These are phyloP conservation scores for Capitulum mitella DNA, from an alignment of 2,888 invertebrate genomes.

Conservation along the genomic window DNA sequence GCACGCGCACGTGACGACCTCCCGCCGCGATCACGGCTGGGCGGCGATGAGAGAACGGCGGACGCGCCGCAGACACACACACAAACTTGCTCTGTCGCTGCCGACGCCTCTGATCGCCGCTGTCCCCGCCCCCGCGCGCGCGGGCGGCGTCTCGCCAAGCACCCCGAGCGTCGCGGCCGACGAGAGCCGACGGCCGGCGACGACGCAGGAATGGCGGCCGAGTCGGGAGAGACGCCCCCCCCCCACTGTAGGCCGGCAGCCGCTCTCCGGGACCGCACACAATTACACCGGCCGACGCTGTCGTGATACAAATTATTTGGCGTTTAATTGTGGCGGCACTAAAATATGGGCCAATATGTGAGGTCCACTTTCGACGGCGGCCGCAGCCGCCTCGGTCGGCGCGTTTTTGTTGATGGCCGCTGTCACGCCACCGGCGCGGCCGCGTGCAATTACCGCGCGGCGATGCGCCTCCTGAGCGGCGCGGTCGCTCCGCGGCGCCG, in stretches of 20 bases:
- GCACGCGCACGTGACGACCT: not conserved
- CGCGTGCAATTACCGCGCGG: not conserved
- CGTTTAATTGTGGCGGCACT: conserved; percentile 1
- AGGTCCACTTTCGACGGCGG: not conserved
- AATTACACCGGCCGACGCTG: not conserved
- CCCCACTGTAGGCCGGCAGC: no score
- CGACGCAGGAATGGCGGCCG: conserved; percentile 1
- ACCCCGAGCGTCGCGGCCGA: not conserved
- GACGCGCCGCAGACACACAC: no score
- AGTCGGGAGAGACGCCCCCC: no score
- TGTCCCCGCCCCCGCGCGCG: not conserved
- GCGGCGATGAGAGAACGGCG: no score
- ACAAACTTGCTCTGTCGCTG: not conserved
- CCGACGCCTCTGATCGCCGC: not conserved
- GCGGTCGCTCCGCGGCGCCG: not conserved
- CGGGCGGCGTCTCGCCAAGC: not conserved
- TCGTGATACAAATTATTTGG: conserved; percentile 7
- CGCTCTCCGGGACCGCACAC: not conserved
- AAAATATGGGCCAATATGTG: conserved; percentile 9
- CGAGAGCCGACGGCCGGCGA: not conserved
- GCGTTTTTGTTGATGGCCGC: not conserved
- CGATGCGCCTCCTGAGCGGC: not conserved
- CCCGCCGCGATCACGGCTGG: no score
- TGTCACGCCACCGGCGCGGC: not conserved
- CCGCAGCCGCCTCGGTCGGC: not conserved